Conservation (phyloP, 2,797 vertebrate genomes). For the Sparus aurata region DNA sequence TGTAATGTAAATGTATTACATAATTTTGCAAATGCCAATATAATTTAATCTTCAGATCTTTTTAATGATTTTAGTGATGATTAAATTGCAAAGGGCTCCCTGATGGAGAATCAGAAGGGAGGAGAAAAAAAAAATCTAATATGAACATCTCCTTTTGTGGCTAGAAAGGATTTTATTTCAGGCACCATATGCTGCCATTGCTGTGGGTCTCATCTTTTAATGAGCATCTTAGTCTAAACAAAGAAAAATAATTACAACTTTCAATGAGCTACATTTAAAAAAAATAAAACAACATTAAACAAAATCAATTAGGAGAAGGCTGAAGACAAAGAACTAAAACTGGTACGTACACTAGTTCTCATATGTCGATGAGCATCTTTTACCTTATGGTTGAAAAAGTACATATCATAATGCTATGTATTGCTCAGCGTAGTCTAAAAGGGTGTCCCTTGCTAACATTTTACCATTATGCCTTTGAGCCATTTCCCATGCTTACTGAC, state of each 20-base stretch:
- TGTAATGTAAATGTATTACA: constrained; percentile 93
- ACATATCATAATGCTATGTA: constrained; percentile 8
- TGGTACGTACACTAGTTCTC: background rate
- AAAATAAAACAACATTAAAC: constrained; percentile 50
- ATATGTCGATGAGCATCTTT: constrained; percentile 14
- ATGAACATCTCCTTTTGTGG: constrained; percentile 89
- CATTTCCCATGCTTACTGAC: constrained; percentile 57
- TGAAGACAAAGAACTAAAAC: constrained; percentile 30
- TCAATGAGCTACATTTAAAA: constrained; percentile 42
- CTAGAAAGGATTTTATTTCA: constrained; percentile 87
- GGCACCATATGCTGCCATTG: constrained; percentile 75
- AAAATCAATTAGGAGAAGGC: constrained; percentile 61
- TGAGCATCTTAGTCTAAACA: constrained; percentile 79
- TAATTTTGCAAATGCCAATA: constrained; percentile 93
- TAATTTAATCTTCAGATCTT: constrained; percentile 93
- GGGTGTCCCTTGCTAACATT: constrained; percentile 14
- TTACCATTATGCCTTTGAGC: constrained; percentile 33
- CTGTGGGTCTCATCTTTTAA: constrained; percentile 80
- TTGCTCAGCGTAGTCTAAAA: constrained; percentile 19
- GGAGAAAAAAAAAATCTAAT: constrained; percentile 86
- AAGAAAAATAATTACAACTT: constrained; percentile 75
- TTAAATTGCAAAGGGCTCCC: constrained; percentile 91
- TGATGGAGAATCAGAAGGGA: constrained; percentile 86
- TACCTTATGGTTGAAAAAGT: constrained; percentile 18
- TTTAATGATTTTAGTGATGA: constrained; percentile 92